A percentile compares a stretch with the other conserved stretches of the same genome.
phyloP scores from a whole-genome alignment of 2,888 invertebrate species.

The Kryphioiulus occultus region DNA sequence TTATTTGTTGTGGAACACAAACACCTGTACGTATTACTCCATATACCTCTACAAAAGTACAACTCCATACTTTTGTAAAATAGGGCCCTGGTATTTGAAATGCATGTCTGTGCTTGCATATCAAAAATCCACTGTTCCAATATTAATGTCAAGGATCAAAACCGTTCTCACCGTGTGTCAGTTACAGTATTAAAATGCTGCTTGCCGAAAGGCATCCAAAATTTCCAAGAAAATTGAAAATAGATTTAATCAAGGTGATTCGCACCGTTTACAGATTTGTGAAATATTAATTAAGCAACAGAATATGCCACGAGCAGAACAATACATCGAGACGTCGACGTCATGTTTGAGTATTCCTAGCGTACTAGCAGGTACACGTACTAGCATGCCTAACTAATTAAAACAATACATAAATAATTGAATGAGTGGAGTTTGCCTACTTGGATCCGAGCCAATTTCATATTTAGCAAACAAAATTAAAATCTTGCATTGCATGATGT shows the following conservation, averaged over 20 bases:
- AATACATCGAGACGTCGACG: background rate
- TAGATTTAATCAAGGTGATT: background rate
- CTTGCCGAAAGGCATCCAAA: background rate
- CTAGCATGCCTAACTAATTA: background rate
- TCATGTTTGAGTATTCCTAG: background rate
- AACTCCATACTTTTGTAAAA: too few species aligned
- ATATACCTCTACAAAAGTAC: too few species aligned
- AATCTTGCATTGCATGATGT: background rate
- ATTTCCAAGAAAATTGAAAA: background rate
- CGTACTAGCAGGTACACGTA: too few species aligned
- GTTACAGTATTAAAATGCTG: background rate
- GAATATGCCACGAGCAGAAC: background rate
- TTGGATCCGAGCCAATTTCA: background rate
- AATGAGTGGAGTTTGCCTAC: slow-evolving; percentile 7
- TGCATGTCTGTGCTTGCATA: too few species aligned
- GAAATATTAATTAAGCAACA: background rate
- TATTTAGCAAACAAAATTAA: background rate
- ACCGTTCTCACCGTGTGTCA: background rate
- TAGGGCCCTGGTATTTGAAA: too few species aligned
- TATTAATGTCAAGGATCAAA: too few species aligned
- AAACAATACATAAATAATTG: background rate
- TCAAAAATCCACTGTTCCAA: too few species aligned
- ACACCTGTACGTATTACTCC: too few species aligned
- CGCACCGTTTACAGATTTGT: background rate
- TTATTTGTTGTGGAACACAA: too few species aligned